These are phyloP conservation scores for Macquaria ambigua DNA, from an alignment of 2,113 vertebrate genomes.

Conservation along the genomic window DNA sequence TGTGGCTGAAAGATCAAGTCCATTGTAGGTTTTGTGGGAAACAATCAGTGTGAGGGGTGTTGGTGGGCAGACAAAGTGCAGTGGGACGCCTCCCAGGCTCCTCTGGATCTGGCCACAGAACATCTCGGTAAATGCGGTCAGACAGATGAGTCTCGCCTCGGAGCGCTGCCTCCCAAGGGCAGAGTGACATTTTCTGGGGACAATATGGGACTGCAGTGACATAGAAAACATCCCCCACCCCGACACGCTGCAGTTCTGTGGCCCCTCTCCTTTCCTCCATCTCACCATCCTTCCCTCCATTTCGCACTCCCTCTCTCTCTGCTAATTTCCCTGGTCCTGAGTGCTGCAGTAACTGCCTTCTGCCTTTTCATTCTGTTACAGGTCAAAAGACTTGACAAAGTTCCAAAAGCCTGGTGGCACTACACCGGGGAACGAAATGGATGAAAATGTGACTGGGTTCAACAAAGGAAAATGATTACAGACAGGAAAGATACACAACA, in stretches of 20 bases:
- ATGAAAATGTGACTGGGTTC: constrained; percentile 60
- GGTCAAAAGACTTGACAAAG: constrained; percentile 78
- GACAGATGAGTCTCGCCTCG: constrained; percentile 82
- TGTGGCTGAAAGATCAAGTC: constrained; percentile 26
- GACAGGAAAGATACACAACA: constrained; percentile 35
- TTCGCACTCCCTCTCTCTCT: constrained; percentile 11
- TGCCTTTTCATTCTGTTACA: constrained; percentile 74
- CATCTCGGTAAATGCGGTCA: constrained; percentile 79
- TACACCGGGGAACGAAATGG: constrained; percentile 37
- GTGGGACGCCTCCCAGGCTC: constrained; percentile 71
- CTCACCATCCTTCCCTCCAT: constrained; percentile 24
- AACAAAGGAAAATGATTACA: constrained; percentile 59
- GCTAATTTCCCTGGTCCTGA: constrained; percentile 63
- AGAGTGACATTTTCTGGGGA: constrained; percentile 84
- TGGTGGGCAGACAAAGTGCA: constrained; percentile 70
- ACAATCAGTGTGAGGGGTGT: constrained; percentile 53
- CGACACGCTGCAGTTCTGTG: constrained; percentile 31
- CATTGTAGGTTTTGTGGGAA: constrained; percentile 37
- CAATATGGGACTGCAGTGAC: constrained; percentile 80
- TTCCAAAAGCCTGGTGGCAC: constrained; percentile 65
- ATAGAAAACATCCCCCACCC: constrained; percentile 62
- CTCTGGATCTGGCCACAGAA: constrained; percentile 71
- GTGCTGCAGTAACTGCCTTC: constrained; percentile 60
- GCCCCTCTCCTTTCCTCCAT: constrained; percentile 14
- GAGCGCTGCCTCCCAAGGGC: constrained; percentile 81